Conservation (phyloP, 64 coral and sea anemone genomes). For the Stichodactyla helianthus region DNA sequence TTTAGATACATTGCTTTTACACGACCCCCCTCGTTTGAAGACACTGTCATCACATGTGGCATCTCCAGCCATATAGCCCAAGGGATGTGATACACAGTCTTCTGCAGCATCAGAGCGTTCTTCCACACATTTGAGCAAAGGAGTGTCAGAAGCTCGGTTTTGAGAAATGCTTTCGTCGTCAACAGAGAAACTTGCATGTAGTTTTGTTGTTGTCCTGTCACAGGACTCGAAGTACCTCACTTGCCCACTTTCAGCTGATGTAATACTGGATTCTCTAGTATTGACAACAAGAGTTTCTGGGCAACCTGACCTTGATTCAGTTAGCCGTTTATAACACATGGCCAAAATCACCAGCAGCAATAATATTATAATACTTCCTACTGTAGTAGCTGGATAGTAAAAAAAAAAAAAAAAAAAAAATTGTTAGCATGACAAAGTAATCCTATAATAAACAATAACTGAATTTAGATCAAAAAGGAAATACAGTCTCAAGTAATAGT, state of each 20-base stretch:
- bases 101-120: background rate
- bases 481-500: too few relatives aligned
- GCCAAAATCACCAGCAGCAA: too few relatives aligned
- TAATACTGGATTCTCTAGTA: background rate
- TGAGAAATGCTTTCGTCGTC: background rate
- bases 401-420: too few relatives aligned
- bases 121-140: background rate
- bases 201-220: background rate
- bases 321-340: too few relatives aligned
- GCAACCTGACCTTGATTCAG: too few relatives aligned
- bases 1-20: constrained; percentile 6
- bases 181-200: background rate
- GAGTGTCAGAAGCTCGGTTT: background rate
- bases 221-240: background rate
- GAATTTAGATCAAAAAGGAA: too few relatives aligned
- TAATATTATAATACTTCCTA: too few relatives aligned
- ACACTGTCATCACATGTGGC: background rate
- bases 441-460: too few relatives aligned
- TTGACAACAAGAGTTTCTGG: too few relatives aligned
- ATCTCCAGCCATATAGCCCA: background rate
- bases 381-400: too few relatives aligned
- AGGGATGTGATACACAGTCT: background rate
- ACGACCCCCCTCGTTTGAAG: background rate
- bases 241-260: background rate
- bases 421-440: too few relatives aligned